Percentiles rank a stretch among this genome's conserved stretches.
Evolutionary conservation across 1,140 invertebrate genomes (phyloP).

Genomic region (Melitaea cinxia): DNA sequence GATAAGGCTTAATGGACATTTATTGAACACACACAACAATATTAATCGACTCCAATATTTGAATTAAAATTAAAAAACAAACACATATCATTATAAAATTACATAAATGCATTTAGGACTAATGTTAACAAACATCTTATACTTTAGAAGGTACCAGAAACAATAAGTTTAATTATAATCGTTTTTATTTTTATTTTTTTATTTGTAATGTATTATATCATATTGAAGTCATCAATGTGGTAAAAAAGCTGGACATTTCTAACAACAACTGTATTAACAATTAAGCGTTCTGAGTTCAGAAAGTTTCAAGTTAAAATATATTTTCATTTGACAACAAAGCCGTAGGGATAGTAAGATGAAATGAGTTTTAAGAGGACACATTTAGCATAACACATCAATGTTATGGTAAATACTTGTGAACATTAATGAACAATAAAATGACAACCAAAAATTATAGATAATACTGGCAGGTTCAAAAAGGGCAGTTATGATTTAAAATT

Average conservation of each 20-base stretch:
- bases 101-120: neutral
- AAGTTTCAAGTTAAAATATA: conserved; percentile 17
- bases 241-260: conserved; percentile 49
- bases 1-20: conserved; percentile 69
- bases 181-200: neutral
- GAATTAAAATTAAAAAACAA: neutral
- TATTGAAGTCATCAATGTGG: conserved; percentile 30
- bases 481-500: conserved; percentile 2
- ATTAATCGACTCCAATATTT: conserved; percentile 18
- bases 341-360: conserved; percentile 45
- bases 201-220: neutral
- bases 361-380: neutral
- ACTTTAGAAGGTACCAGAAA: neutral
- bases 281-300: conserved; percentile 27
- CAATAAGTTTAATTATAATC: too few species aligned
- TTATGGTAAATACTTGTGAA: too few species aligned
- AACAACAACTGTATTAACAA: conserved; percentile 43
- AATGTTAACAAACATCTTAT: neutral
- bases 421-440: neutral
- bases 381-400: neutral
- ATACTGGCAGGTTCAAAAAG: neutral
- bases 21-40: conserved; percentile 60
- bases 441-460: neutral
- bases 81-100: neutral
- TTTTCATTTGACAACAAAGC: conserved; percentile 22